Evolutionary conservation across 2,113 vertebrate genomes (phyloP).

Genomic region (Myodes glareolus): DNA sequence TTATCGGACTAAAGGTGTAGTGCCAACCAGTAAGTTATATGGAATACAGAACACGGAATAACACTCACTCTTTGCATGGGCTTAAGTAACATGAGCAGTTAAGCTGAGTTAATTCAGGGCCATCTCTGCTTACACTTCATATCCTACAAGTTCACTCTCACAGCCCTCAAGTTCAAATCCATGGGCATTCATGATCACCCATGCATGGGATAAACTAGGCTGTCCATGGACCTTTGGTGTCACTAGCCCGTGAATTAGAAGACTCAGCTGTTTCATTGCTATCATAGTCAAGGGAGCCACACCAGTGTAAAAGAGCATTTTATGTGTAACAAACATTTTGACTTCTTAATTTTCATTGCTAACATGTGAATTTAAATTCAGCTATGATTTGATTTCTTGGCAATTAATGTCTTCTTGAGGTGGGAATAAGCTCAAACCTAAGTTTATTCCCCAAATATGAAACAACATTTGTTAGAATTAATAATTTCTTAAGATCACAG

Average conservation of each 20-base stretch:
- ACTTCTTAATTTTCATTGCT: neutral
- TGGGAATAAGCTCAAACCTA: neutral
- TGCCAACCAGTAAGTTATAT: neutral
- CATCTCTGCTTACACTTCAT: neutral
- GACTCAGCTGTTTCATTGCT: neutral
- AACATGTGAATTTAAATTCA: constrained; percentile 36
- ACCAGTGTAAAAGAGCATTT: neutral
- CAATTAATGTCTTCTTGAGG: neutral
- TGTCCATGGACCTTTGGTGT: neutral
- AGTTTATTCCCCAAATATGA: constrained; percentile 26
- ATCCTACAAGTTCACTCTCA: neutral
- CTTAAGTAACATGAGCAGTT: neutral
- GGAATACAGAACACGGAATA: neutral
- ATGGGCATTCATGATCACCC: neutral
- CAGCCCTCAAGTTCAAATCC: neutral
- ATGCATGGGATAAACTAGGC: neutral
- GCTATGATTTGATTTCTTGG: neutral
- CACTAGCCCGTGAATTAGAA: neutral
- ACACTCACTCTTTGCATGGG: neutral
- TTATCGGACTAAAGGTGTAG: neutral
- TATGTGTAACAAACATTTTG: neutral
- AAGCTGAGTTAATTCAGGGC: neutral
- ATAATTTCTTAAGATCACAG: constrained; percentile 24
- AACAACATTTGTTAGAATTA: neutral
- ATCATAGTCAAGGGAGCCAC: neutral